Conservation (phyloP, 2,888 invertebrate genomes). For the Willowsia nigromaculata region DNA sequence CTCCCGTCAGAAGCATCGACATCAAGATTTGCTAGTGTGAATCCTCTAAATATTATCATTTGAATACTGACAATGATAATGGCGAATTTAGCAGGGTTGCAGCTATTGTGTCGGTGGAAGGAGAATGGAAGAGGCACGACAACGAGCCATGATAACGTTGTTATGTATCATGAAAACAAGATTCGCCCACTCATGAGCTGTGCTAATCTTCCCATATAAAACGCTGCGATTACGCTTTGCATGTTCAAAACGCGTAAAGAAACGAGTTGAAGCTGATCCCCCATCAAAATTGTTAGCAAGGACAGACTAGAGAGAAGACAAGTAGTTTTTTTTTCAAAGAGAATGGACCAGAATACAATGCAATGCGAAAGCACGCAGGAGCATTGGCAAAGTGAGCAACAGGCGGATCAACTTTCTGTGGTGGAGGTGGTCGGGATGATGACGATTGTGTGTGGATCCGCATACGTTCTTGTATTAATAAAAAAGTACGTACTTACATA, state of each 20-base stretch:
- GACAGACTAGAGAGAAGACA: neutral
- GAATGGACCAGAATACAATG: constrained; percentile 37
- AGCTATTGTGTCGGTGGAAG: constrained; percentile 59
- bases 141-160: constrained; percentile 8
- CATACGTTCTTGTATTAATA: neutral
- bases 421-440: neutral
- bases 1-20: constrained; percentile 14
- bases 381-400: constrained; percentile 54
- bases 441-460: neutral
- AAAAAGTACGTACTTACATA: too few species aligned
- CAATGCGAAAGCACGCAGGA: constrained; percentile 40
- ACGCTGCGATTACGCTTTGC: constrained; percentile 68
- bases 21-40: constrained; percentile 61
- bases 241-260: constrained; percentile 62
- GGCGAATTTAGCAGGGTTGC: constrained; percentile 62
- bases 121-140: constrained; percentile 24
- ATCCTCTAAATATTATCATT: constrained; percentile 11
- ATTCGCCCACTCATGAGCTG: constrained; percentile 68
- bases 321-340: too few species aligned
- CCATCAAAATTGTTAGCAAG: neutral
- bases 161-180: constrained; percentile 44
- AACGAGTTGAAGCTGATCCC: constrained; percentile 39
- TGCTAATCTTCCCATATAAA: constrained; percentile 64
- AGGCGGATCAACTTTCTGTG: constrained; percentile 46
- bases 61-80: constrained; percentile 46